Conservation (phyloP, 2,797 vertebrate genomes). For the Lophotriccus pileatus region DNA sequence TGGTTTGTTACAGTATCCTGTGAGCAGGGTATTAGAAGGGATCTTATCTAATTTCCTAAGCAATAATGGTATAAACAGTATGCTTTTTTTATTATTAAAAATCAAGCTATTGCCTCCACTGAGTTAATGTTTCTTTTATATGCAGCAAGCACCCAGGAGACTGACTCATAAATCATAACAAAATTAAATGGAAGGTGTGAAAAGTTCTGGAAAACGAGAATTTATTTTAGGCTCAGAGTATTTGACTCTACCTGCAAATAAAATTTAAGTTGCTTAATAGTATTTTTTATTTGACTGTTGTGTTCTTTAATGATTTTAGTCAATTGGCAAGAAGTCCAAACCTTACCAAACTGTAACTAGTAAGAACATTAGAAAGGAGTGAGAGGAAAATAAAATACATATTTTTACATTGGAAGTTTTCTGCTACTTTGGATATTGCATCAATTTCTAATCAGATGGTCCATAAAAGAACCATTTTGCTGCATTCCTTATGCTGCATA, state of each 20-base stretch:
- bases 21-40: slow-evolving; percentile 66
- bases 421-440: background rate
- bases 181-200: slow-evolving; percentile 61
- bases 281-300: slow-evolving; percentile 37
- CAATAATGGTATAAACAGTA: slow-evolving; percentile 72
- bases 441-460: background rate
- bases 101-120: slow-evolving; percentile 66
- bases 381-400: background rate
- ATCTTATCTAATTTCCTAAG: slow-evolving; percentile 77
- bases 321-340: background rate
- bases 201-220: slow-evolving; percentile 61
- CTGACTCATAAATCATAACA: slow-evolving; percentile 66
- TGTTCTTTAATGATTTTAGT: slow-evolving; percentile 35
- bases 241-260: slow-evolving; percentile 32
- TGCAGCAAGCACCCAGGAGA: slow-evolving; percentile 51
- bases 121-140: slow-evolving; percentile 70
- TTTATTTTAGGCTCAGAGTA: slow-evolving; percentile 36
- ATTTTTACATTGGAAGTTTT: background rate
- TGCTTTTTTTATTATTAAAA: slow-evolving; percentile 77
- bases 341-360: background rate
- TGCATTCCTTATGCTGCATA: background rate
- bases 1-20: slow-evolving; percentile 71
- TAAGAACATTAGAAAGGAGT: background rate
- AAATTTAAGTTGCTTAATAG: slow-evolving; percentile 40
- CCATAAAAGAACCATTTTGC: background rate